Base-by-base conservation (phyloP, 2,113 vertebrate species). In the Burhinus oedicnemus region DNA sequence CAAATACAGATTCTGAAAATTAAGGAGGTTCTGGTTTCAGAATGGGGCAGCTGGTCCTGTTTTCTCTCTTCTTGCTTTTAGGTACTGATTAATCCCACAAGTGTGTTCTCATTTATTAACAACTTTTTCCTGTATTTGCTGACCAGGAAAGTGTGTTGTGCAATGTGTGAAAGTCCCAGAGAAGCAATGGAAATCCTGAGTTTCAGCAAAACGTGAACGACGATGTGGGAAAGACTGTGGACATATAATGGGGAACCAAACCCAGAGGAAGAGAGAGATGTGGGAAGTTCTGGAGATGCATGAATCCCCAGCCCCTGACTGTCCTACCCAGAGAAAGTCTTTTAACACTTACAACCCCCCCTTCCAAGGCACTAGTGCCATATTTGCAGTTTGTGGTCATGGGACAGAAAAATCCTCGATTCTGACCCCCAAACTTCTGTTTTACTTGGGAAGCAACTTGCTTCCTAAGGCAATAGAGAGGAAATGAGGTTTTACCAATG, bases 201-300 rank as follows among this genome's bases (percentile, higher is more conserved):
- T 85, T 95, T 94, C 84, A 22, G 62, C 61, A 96, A 90, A 96
- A 94, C 54, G 57, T 45, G 72, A 87, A 87, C 7, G 4, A 54
- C 18, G 17, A 70, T 32, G 26, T 77, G 66, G 71, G 70, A 91
- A 89, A 80, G 75, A 81, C 22, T 47, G 66, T 16, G 32, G 57
- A 47, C 16, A 10, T 40, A 61, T 15, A 74, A 68, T 13, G n/a
- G 14, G 57, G 91, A 90, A 96, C 21, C 2, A 92, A 80, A 76
- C 8, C 30, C 34, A 29, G 55, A 83, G 44, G 22, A 79, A 72
- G 27, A 92, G 36, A 58, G 42, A 80, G n/a, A 49, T 32, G 12
- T 6, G 6, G 26, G 44, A 84, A 89, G 29, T 61, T 86, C 47
- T 64, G 52, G 47, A 60, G 25, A 8, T 5, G 1, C 21, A 49